Evolutionary conservation across 2,113 vertebrate species (phyloP), one percentile per base, ranked within the genome.

Genomic region (Reinhardtius hippoglossoides): DNA sequence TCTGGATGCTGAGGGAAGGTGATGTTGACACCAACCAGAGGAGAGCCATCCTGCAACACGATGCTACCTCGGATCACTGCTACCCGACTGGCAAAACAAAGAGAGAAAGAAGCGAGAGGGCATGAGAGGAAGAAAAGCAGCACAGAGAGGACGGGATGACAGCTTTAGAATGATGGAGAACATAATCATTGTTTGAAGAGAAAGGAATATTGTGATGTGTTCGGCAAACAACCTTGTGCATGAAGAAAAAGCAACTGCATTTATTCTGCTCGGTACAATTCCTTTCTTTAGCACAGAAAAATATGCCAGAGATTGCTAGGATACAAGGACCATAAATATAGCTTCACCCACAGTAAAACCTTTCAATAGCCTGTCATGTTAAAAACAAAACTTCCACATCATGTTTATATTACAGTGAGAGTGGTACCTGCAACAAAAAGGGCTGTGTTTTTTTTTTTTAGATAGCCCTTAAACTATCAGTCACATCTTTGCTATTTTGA

Each of bases 11-110:
- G 95, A 27, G 96, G 94, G 90, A 99, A 99, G 71, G 97, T 98
- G 90, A 99, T 95, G 26, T 99, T 99, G 62, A 99, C 98, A 9
- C 98, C 98, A 35, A 99, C 98, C 60, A 99, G 87, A 44, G 98
- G 96, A 0, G 97, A 97, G 81, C 96, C 96, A 8, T 99, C 98
- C 27, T 96, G 18, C 2, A 98, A 94, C 9, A 94, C 93, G 14
- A 98, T 95, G 82, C 96, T 96, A 24, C 98, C 98, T 66, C 97
- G 95, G 78, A 99, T 95, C 61, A 99, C 97, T 66, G 96, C 97
- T 0, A 96, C 96, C 35, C 96, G 96, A 60, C 98, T 99, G 80
- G 67, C 67, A 78, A 71, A 79, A 74, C 58, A 87, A 52, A 80
- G 78, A 67, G 4, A 16, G 64, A 27, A 64, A 69, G 67, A 6